Conservation (phyloP, 2,113 vertebrate genomes). For the Passer montanus region DNA sequence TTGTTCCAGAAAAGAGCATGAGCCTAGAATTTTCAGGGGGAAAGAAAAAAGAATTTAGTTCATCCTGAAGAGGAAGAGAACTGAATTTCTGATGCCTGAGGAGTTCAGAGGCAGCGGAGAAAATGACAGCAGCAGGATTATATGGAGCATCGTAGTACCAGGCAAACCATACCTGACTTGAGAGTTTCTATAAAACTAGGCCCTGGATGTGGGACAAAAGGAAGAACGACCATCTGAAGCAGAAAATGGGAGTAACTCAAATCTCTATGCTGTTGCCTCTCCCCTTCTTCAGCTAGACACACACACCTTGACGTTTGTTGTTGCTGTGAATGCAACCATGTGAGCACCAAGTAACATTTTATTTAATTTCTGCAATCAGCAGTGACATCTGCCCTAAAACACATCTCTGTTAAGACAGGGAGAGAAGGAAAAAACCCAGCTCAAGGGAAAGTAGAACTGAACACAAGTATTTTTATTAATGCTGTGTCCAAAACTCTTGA, state of each 20-base stretch:
- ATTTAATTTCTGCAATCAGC: background rate
- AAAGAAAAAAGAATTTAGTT: background rate
- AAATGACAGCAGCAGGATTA: background rate
- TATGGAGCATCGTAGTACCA: background rate
- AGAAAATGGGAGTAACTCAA: background rate
- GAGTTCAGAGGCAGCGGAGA: background rate
- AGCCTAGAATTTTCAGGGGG: background rate
- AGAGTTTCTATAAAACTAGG: background rate
- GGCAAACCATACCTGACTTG: background rate
- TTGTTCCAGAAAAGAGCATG: background rate
- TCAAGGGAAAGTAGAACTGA: background rate
- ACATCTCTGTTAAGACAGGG: background rate
- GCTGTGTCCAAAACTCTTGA: background rate
- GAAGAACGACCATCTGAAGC: background rate
- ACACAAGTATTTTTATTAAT: fast-evolving
- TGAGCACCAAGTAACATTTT: background rate
- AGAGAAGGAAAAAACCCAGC: background rate
- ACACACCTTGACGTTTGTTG: background rate
- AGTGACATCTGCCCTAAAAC: background rate
- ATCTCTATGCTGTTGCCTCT: background rate
- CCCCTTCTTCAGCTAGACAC: background rate
- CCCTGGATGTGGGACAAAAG: background rate
- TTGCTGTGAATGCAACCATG: background rate
- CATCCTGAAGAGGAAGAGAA: background rate
- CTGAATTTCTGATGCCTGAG: background rate